Evolutionary conservation across 2,888 invertebrate species (phyloP).

Genomic region (Tenthredo amoena): DNA sequence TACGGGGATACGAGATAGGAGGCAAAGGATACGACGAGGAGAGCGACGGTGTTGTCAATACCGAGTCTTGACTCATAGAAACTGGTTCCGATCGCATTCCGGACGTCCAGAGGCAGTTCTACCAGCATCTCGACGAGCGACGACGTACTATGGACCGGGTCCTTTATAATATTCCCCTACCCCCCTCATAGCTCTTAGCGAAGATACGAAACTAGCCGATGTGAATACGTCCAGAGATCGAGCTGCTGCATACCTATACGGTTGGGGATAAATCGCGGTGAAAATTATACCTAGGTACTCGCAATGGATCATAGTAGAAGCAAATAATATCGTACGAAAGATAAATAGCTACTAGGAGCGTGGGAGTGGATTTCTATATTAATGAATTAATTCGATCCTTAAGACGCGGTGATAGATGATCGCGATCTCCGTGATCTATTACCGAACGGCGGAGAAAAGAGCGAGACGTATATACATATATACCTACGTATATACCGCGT

Average conservation of each 20-base stretch:
- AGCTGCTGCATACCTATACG: background rate
- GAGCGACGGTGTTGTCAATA: slow-evolving; percentile 66
- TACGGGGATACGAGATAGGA: background rate
- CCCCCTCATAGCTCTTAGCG: background rate
- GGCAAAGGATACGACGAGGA: background rate
- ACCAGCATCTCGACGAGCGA: background rate
- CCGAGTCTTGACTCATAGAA: slow-evolving; percentile 71
- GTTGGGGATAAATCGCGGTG: too few relatives aligned
- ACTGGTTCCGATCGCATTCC: slow-evolving; percentile 75
- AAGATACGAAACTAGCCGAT: slow-evolving; percentile 3
- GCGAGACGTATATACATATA: too few relatives aligned
- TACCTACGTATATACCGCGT: background rate
- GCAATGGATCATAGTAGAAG: background rate
- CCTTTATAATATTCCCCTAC: background rate
- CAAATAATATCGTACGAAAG: too few relatives aligned
- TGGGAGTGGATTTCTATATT: background rate
- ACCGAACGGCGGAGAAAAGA: background rate
- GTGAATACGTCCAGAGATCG: background rate
- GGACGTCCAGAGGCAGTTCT: slow-evolving; percentile 55
- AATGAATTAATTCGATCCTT: background rate
- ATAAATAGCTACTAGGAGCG: background rate
- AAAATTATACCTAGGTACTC: too few relatives aligned
- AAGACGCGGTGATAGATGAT: background rate
- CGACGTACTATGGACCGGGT: background rate
- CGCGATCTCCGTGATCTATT: background rate